Evolutionary conservation across 2,888 invertebrate genomes (phyloP).

Genomic region (Ferdinandea cuprea): DNA sequence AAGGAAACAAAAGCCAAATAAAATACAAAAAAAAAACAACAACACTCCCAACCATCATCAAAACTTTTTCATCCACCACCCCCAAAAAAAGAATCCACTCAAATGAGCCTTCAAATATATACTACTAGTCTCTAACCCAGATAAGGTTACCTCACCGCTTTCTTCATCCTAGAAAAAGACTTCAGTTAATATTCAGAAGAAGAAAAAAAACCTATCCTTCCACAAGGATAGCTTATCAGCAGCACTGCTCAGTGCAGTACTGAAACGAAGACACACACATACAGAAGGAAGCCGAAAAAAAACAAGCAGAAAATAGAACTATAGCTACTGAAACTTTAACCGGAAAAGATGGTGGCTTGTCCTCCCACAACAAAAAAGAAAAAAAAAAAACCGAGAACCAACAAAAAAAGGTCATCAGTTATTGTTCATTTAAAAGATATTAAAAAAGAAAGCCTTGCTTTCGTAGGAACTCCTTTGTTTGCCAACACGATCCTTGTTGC

Average conservation of each 20-base stretch:
- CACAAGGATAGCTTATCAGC: not conserved
- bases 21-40: too few species aligned
- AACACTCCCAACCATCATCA: not conserved
- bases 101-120: conserved; percentile 45
- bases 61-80: not conserved
- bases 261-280: not conserved
- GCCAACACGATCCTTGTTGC: conserved; percentile 49
- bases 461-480: conserved; percentile 20
- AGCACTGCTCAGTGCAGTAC: not conserved
- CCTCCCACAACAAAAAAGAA: not conserved
- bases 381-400: not conserved
- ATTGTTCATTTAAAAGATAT: conserved; percentile 64
- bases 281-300: not conserved
- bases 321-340: not conserved
- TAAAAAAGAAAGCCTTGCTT: conserved; percentile 40
- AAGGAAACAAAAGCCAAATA: not conserved
- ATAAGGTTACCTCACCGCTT: conserved; percentile 36
- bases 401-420: conserved; percentile 31
- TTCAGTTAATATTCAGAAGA: not conserved
- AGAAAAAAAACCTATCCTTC: not conserved
- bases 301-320: not conserved
- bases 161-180: conserved; percentile 22
- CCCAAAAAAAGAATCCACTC: not conserved
- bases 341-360: not conserved
- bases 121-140: conserved; percentile 42